Percentiles rank a stretch among this genome's conserved stretches.
Conservation (phyloP, 2,888 invertebrate genomes). For the Eucera pruinosa region DNA sequence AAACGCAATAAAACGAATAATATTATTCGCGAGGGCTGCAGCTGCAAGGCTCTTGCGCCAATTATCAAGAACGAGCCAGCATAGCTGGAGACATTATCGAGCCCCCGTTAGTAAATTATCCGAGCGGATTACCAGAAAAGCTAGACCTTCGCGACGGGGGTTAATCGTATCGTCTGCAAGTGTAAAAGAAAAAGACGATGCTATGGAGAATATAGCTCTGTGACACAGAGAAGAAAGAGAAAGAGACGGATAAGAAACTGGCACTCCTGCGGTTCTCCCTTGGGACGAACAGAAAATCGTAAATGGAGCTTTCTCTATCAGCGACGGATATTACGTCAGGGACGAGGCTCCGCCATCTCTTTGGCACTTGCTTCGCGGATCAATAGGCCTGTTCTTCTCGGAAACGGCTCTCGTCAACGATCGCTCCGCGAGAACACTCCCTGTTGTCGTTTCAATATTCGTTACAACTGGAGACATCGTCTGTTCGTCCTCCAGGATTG, state of each 20-base stretch:
- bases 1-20: conserved; percentile 2
- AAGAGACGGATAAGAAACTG: conserved; percentile 21
- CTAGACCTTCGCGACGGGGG: too few species aligned
- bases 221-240: not conserved
- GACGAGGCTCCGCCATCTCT: conserved; percentile 66
- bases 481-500: conserved; percentile 8
- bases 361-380: conserved; percentile 74
- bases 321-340: conserved; percentile 75
- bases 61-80: conserved; percentile 15
- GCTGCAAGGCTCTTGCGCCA: conserved; percentile 9
- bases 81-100: conserved; percentile 30
- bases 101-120: conserved; percentile 29
- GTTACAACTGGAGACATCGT: not conserved
- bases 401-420: conserved; percentile 55
- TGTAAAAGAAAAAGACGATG: not conserved
- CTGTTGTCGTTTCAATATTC: conserved; percentile 46
- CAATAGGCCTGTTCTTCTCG: conserved; percentile 75
- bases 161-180: not conserved
- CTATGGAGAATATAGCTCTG: not conserved
- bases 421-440: conserved; percentile 50
- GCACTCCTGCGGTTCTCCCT: conserved; percentile 4
- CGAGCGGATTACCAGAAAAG: conserved; percentile 14
- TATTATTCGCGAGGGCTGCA: conserved; percentile 12
- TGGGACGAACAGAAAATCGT: conserved; percentile 64
- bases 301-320: conserved; percentile 70